Conservation (phyloP, 2,888 invertebrate species). For the Zhengitettix transpicula region DNA sequence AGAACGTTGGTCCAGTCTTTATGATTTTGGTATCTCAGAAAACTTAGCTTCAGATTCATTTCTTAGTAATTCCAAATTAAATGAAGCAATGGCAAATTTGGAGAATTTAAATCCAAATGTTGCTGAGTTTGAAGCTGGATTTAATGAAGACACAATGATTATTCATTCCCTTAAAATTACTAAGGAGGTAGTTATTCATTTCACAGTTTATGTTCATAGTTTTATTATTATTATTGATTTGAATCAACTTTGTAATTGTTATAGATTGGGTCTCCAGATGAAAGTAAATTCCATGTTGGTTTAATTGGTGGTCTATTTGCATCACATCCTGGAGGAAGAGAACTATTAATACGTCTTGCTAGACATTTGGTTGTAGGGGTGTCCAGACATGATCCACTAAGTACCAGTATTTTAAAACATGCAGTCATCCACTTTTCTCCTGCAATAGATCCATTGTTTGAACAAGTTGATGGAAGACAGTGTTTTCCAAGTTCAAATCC, state of each 20-base stretch:
- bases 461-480: conserved; percentile 14
- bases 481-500: not conserved
- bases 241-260: conserved; percentile 14
- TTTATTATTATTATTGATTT: conserved; percentile 4
- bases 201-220: conserved; percentile 2
- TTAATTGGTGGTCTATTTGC: conserved; percentile 71
- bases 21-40: conserved; percentile 51
- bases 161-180: conserved; percentile 59
- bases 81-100: conserved; percentile 43
- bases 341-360: conserved; percentile 64
- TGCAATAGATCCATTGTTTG: conserved; percentile 39
- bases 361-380: conserved; percentile 63
- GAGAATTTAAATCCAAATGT: conserved; percentile 48
- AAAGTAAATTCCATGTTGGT: conserved; percentile 65
- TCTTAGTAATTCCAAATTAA: conserved; percentile 46
- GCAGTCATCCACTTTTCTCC: conserved; percentile 59
- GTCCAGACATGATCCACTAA: conserved; percentile 36
- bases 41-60: conserved; percentile 41
- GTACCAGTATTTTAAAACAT: conserved; percentile 45
- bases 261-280: conserved; percentile 62
- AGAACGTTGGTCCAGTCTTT: conserved; percentile 65
- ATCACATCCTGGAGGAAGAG: conserved; percentile 69
- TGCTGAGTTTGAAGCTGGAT: conserved; percentile 53
- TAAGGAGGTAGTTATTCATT: conserved; percentile 35
- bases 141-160: conserved; percentile 44